Evolutionary conservation across 23 tunicate genomes (phyloP).

Genomic region (Trididemnum miniatum): DNA sequence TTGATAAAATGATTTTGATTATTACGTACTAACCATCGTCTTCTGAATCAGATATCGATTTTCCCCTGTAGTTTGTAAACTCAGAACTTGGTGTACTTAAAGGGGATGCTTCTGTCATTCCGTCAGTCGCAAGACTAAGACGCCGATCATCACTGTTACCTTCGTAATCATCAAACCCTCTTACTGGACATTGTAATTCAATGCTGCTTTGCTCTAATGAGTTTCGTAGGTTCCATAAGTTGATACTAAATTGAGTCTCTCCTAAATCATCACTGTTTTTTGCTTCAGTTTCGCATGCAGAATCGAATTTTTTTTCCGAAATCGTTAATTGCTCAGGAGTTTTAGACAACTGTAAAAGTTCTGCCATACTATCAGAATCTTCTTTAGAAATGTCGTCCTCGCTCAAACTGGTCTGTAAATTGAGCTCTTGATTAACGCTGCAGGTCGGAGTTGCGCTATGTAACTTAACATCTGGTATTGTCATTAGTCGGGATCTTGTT

Average conservation of each 20-base stretch:
- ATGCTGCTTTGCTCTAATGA: slow-evolving; percentile 42
- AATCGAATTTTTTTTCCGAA: not conserved
- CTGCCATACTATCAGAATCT: not conserved
- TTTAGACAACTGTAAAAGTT: not conserved
- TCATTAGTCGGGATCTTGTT: not conserved
- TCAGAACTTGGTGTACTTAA: slow-evolving; percentile 56
- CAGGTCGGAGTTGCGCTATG: not conserved
- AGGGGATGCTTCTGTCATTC: slow-evolving; percentile 45
- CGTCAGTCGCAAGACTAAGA: not conserved
- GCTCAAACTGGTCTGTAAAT: not conserved
- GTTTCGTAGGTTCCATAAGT: slow-evolving; percentile 45
- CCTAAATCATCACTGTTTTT: not conserved
- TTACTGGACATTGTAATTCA: slow-evolving; percentile 2
- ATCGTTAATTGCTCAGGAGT: not conserved
- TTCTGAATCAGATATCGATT: slow-evolving; percentile 44
- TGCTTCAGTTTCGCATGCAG: not conserved
- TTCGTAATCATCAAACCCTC: not conserved
- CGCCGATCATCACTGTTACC: not conserved
- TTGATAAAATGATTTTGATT: too few relatives aligned
- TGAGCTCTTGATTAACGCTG: slow-evolving; percentile 10
- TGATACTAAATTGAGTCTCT: slow-evolving; percentile 6
- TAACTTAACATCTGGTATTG: not conserved
- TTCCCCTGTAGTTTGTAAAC: slow-evolving; percentile 22
- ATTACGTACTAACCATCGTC: slow-evolving; percentile 21
- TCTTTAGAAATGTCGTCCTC: not conserved